Percentiles rank a stretch among this genome's conserved stretches.
phyloP scores from a whole-genome alignment of 2,888 invertebrate species.

The Tupiocoris notatus region DNA sequence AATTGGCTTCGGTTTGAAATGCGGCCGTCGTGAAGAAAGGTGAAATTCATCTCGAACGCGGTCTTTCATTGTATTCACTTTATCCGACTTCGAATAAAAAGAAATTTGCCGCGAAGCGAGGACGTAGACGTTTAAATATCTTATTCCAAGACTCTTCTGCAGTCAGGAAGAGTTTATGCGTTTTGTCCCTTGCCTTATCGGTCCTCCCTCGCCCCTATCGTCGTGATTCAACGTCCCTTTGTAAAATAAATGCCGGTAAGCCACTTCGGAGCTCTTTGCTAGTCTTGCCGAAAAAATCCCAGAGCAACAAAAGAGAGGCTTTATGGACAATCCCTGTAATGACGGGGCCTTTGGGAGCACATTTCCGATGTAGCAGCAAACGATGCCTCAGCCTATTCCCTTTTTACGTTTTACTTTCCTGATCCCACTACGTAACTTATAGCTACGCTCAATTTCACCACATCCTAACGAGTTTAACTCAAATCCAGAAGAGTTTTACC shows the following conservation, averaged over 20 bases:
- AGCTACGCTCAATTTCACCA: too few relatives aligned
- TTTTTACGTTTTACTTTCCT: neutral
- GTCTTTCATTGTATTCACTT: too few relatives aligned
- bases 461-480: too few relatives aligned
- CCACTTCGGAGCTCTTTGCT: neutral
- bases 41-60: too few relatives aligned
- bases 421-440: too few relatives aligned
- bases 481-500: too few relatives aligned
- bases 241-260: constrained; percentile 33
- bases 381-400: neutral
- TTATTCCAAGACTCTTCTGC: too few relatives aligned
- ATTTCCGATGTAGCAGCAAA: neutral
- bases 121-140: too few relatives aligned
- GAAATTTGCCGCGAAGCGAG: too few relatives aligned
- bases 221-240: constrained; percentile 1
- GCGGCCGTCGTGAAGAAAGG: too few relatives aligned
- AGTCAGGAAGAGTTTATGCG: neutral
- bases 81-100: too few relatives aligned
- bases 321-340: constrained; percentile 22
- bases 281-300: neutral
- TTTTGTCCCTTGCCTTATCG: neutral
- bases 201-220: neutral
- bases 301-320: constrained; percentile 13
- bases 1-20: too few relatives aligned
- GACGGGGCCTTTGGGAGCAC: constrained; percentile 2